Conservation (phyloP, 2,797 vertebrate genomes). For the Sebastes wilsoni region DNA sequence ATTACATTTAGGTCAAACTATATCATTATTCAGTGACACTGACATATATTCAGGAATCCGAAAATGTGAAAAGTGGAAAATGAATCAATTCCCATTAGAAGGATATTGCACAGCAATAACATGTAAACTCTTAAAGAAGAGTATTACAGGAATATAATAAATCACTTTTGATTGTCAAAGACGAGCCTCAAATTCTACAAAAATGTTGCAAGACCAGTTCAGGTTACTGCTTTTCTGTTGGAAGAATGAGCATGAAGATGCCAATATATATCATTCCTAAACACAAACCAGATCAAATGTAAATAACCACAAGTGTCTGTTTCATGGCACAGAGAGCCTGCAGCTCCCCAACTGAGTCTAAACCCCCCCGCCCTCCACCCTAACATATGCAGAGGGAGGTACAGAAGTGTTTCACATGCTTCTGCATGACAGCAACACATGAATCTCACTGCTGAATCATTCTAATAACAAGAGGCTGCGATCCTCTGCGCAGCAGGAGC, state of each 20-base stretch:
- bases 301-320: not conserved
- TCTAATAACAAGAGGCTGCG: slow-evolving; percentile 8
- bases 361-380: not conserved
- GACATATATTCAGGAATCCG: not conserved
- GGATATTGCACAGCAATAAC: not conserved
- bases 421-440: slow-evolving; percentile 26
- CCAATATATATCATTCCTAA: not conserved
- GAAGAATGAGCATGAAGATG: not conserved
- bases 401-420: slow-evolving; percentile 18
- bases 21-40: not conserved
- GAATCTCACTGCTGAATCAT: slow-evolving; percentile 27
- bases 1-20: not conserved
- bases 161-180: not conserved
- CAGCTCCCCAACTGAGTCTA: not conserved
- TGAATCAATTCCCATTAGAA: not conserved
- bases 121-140: not conserved
- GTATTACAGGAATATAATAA: not conserved
- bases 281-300: not conserved
- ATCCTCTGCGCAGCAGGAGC: slow-evolving; percentile 21
- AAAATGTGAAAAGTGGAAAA: not conserved
- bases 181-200: not conserved
- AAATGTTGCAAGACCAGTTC: not conserved
- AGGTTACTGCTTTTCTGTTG: not conserved
- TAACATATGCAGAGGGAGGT: not conserved
- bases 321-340: not conserved